phyloP scores from a whole-genome alignment of 64 coral and sea anemone species.

The Dendronephthya gigantea region DNA sequence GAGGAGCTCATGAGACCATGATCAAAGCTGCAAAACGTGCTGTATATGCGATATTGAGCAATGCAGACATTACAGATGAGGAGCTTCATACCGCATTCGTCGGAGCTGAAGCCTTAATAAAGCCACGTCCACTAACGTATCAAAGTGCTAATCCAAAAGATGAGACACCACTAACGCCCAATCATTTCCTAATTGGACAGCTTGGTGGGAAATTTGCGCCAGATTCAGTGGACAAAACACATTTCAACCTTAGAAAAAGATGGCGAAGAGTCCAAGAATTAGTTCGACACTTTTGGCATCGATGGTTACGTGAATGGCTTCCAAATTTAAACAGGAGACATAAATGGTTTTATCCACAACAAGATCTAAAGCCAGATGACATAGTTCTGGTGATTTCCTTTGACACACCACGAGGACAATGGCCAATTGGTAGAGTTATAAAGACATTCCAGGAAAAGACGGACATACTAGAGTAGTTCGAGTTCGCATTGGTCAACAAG shows the following conservation, averaged over 20 bases:
- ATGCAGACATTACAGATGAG: slow-evolving; percentile 57
- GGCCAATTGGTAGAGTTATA: slow-evolving; percentile 42
- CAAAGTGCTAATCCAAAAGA: slow-evolving; percentile 24
- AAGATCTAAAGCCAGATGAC: slow-evolving; percentile 25
- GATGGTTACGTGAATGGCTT: slow-evolving; percentile 46
- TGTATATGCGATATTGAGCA: slow-evolving; percentile 25
- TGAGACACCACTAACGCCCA: slow-evolving; percentile 29
- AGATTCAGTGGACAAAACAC: slow-evolving; percentile 28
- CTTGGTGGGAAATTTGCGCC: slow-evolving; percentile 45
- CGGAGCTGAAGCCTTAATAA: slow-evolving; percentile 45
- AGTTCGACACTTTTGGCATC: slow-evolving; percentile 33
- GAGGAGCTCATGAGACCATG: slow-evolving; percentile 3
- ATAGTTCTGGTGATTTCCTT: slow-evolving; percentile 26
- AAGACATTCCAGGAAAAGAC: slow-evolving; percentile 38
- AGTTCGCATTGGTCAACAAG: neutral
- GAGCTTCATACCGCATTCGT: slow-evolving; percentile 39
- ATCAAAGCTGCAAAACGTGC: slow-evolving; percentile 12
- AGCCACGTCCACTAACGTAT: slow-evolving; percentile 46
- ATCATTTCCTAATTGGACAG: slow-evolving; percentile 51
- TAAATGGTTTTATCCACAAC: slow-evolving; percentile 16
- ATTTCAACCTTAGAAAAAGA: slow-evolving; percentile 29
- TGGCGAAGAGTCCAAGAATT: slow-evolving; percentile 51
- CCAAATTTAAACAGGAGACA: slow-evolving; percentile 33
- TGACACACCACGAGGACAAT: slow-evolving; percentile 6
- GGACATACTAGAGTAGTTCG: neutral